Evolutionary conservation across 2,113 vertebrate genomes (phyloP).

Genomic region (Nothocercus julius): DNA sequence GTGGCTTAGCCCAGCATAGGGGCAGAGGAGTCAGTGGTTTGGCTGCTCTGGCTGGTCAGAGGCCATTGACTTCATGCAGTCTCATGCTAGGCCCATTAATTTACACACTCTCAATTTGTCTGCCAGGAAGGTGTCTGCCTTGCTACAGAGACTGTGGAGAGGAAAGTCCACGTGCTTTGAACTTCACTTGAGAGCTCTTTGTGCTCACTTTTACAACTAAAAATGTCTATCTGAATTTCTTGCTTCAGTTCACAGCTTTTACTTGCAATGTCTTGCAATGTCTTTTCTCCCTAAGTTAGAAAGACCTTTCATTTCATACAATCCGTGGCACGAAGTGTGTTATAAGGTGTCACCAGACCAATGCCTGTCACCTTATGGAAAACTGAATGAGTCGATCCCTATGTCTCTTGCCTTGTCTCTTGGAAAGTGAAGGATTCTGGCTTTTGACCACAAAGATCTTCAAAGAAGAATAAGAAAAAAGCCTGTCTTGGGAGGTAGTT

Average conservation of each 20-base stretch:
- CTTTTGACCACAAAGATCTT: background rate
- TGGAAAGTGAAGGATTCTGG: background rate
- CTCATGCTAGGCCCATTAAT: background rate
- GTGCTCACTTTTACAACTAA: background rate
- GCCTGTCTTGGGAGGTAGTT: background rate
- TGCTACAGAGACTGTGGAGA: background rate
- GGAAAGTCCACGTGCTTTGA: background rate
- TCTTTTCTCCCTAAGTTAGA: background rate
- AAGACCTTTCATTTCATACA: background rate
- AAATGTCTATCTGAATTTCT: background rate
- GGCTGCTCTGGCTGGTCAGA: background rate
- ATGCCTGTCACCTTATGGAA: background rate
- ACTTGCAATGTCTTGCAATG: background rate
- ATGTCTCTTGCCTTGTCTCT: background rate
- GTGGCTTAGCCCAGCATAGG: background rate
- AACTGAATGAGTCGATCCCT: fast-evolving
- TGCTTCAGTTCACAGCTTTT: background rate
- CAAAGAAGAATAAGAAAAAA: background rate
- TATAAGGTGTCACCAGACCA: background rate
- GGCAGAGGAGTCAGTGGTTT: background rate
- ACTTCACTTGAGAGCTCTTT: background rate
- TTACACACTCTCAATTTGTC: background rate
- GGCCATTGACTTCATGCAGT: background rate
- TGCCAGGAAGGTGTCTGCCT: background rate
- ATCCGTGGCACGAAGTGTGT: fast-evolving